phyloP scores from a whole-genome alignment of 2,888 invertebrate genomes.

The Proisotoma minuta region DNA sequence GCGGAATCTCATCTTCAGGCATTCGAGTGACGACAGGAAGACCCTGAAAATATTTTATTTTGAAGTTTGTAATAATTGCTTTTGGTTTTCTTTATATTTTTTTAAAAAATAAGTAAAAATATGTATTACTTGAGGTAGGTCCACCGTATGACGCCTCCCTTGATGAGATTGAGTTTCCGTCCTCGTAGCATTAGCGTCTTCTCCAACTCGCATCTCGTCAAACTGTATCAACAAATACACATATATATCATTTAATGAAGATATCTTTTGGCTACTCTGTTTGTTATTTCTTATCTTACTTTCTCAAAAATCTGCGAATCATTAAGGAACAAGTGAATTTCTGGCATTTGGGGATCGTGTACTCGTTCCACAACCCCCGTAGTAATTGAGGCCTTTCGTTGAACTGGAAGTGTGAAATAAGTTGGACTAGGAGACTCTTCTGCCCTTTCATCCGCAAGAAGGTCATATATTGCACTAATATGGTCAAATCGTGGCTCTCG shows the following conservation, averaged over 20 bases:
- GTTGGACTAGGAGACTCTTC: constrained; percentile 31
- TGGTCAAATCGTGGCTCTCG: constrained; percentile 82
- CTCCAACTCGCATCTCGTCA: constrained; percentile 45
- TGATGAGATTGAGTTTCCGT: constrained; percentile 42
- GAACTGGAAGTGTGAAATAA: constrained; percentile 41
- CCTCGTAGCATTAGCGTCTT: constrained; percentile 30
- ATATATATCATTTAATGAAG: no score
- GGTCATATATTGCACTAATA: constrained; percentile 88
- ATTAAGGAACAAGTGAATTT: constrained; percentile 51
- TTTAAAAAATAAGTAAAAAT: no score
- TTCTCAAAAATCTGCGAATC: constrained; percentile 61
- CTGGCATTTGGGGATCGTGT: constrained; percentile 33
- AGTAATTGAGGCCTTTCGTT: constrained; percentile 47
- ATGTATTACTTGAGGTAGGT: constrained; percentile 44
- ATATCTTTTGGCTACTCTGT: no score
- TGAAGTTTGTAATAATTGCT: neutral
- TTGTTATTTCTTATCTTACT: constrained; percentile 52
- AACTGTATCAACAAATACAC: constrained; percentile 29
- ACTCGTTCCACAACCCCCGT: constrained; percentile 47
- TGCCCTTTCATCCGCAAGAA: constrained; percentile 65
- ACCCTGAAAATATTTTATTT: constrained; percentile 31
- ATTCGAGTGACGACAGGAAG: constrained; percentile 41
- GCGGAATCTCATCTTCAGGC: constrained; percentile 41
- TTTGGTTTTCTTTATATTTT: neutral
- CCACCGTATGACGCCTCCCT: constrained; percentile 46